phyloP scores from a whole-genome alignment of 1,140 invertebrate genomes.

The Solenopsis invicta region DNA sequence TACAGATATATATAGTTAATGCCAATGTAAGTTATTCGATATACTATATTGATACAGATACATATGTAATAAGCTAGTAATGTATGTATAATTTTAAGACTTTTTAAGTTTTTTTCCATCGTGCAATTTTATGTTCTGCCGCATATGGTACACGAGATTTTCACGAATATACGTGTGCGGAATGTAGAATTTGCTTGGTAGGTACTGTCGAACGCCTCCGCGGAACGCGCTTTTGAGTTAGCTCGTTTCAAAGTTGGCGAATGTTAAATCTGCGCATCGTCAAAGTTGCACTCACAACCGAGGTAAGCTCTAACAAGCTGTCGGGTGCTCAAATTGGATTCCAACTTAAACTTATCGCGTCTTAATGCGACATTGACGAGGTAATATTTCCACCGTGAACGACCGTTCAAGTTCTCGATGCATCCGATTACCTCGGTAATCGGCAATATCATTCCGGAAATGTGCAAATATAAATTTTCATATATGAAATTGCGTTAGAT shows the following conservation, averaged over 20 bases:
- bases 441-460: conserved; percentile 4
- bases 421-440: conserved; percentile 24
- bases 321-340: conserved; percentile 69
- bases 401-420: not conserved
- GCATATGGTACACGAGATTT: conserved; percentile 39
- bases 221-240: conserved; percentile 65
- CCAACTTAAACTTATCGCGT: conserved; percentile 72
- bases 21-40: not conserved
- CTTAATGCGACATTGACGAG: conserved; percentile 73
- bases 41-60: too few species aligned
- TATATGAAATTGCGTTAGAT: not conserved
- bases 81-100: not conserved
- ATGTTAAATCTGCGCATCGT: conserved; percentile 73
- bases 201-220: conserved; percentile 46
- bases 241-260: conserved; percentile 67
- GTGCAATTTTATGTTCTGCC: not conserved
- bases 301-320: conserved; percentile 66
- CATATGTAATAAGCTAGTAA: not conserved
- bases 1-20: not conserved
- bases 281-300: conserved; percentile 67
- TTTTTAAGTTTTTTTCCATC: conserved; percentile 22
- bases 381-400: conserved; percentile 60
- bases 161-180: conserved; percentile 66
- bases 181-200: conserved; percentile 67
- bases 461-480: not conserved